A percentile compares a stretch with the other conserved stretches of the same genome.
phyloP scores from a whole-genome alignment of 2,113 vertebrate genomes.

The Piprites chloris region DNA sequence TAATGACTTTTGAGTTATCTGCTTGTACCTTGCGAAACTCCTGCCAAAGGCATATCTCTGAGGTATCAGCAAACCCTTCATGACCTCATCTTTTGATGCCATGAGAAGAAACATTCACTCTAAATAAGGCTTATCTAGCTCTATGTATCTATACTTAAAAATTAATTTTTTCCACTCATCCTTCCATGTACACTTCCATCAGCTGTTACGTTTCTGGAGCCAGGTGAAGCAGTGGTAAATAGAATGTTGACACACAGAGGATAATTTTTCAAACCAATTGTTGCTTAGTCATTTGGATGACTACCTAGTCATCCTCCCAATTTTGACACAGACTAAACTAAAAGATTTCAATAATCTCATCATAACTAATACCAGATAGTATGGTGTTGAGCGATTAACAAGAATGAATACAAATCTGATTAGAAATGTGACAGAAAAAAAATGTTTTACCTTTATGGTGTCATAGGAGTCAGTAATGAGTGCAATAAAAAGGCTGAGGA shows the following conservation, averaged over 20 bases:
- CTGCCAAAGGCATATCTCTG: background rate
- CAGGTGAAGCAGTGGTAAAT: background rate
- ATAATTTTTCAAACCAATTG: background rate
- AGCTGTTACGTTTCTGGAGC: background rate
- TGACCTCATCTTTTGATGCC: background rate
- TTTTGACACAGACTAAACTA: background rate
- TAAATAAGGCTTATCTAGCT: background rate
- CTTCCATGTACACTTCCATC: background rate
- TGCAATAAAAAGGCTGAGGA: conserved; percentile 97
- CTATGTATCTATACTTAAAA: background rate
- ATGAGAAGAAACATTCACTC: background rate
- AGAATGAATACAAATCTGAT: background rate
- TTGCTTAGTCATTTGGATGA: background rate
- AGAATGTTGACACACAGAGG: background rate
- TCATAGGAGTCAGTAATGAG: conserved; percentile 96
- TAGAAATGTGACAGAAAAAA: background rate
- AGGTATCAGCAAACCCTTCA: background rate
- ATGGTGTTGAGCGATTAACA: background rate
- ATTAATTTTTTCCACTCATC: background rate
- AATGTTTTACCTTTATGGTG: conserved; percentile 89
- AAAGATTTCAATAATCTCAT: background rate
- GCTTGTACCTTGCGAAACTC: background rate
- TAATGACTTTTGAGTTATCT: background rate
- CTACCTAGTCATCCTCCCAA: background rate
- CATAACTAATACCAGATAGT: background rate